These are phyloP conservation scores for Hyalella azteca DNA, from an alignment of 2,888 invertebrate species.

Conservation along the genomic window DNA sequence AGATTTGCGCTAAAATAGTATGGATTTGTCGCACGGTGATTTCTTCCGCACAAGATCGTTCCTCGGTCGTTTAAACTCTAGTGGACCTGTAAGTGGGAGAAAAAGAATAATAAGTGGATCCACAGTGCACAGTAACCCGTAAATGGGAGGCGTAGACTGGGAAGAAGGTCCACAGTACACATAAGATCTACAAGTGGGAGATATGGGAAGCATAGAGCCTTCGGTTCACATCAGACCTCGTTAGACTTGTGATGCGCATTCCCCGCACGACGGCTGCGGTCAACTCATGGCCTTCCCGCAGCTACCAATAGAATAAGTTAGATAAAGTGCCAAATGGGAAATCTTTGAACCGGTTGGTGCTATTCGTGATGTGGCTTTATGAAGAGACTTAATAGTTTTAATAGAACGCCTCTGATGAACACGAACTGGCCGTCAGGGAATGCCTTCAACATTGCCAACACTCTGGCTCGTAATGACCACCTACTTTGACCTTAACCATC, in stretches of 20 bases:
- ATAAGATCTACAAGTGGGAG: no score
- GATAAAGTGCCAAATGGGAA: constrained; percentile 25
- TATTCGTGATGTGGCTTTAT: neutral
- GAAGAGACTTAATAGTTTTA: neutral
- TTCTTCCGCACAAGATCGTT: no score
- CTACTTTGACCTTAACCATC: neutral
- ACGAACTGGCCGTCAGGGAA: neutral
- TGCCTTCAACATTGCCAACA: neutral
- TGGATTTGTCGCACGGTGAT: no score
- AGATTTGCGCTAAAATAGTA: no score
- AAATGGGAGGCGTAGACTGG: no score
- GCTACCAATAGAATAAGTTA: constrained; percentile 21
- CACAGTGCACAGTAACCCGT: no score
- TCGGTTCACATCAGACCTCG: no score
- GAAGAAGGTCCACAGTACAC: no score
- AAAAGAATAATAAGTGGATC: no score
- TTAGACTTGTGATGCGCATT: neutral
- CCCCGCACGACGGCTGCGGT: neutral
- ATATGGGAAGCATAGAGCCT: no score
- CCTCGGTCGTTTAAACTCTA: no score
- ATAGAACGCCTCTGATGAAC: constrained; percentile 15
- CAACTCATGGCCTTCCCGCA: neutral
- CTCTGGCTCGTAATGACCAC: neutral
- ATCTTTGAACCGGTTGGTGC: constrained; percentile 2
- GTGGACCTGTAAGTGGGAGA: no score